Percentiles rank a stretch among this genome's conserved stretches.
Conservation (phyloP, 2,113 vertebrate genomes). For the Drymodes brunneopygia region DNA sequence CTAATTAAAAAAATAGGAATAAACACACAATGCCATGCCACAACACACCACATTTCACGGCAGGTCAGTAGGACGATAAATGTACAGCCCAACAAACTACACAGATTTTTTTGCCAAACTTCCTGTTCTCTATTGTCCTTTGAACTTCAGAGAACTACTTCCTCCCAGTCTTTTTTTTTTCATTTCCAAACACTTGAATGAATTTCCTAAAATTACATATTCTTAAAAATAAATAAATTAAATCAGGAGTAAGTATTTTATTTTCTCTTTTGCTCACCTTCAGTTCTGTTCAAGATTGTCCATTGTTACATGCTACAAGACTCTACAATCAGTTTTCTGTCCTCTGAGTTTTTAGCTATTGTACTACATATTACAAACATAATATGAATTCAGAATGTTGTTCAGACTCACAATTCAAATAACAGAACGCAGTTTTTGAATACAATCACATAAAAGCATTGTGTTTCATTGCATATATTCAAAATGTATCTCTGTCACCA, state of each 20-base stretch:
- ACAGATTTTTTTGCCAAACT: background rate
- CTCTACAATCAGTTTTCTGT: rapidly evolving
- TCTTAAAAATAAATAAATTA: background rate
- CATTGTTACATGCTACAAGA: background rate
- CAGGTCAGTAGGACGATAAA: background rate
- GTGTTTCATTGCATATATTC: background rate
- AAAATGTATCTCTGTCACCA: background rate
- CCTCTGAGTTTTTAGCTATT: background rate
- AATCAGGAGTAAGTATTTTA: background rate
- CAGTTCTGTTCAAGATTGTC: background rate
- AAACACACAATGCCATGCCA: background rate
- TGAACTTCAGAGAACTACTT: background rate
- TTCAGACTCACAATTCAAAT: background rate
- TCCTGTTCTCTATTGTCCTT: background rate
- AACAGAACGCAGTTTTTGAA: background rate
- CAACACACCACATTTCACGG: background rate
- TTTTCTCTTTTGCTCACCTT: background rate
- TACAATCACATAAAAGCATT: background rate
- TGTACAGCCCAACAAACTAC: background rate
- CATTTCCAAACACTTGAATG: background rate
- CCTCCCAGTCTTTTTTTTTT: background rate
- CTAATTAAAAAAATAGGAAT: background rate
- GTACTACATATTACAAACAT: background rate
- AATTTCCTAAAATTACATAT: background rate
- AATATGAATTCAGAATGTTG: background rate